Conservation (phyloP, 2,113 vertebrate species). For the Sylvietta virens region DNA sequence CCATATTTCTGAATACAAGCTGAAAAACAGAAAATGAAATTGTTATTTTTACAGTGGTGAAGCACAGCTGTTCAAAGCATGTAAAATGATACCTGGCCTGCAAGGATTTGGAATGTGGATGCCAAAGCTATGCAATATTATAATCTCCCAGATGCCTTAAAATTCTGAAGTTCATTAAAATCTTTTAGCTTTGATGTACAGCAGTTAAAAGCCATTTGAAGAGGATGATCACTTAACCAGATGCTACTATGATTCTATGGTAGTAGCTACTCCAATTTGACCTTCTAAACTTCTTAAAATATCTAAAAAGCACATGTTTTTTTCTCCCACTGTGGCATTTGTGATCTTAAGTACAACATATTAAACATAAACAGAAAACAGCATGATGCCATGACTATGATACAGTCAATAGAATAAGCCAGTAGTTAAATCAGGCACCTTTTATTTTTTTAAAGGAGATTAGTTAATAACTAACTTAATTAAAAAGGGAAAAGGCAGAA, state of each 20-base stretch:
- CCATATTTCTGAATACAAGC: conserved; percentile 83
- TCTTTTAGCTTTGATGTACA: neutral
- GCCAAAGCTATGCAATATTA: neutral
- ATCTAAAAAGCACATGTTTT: neutral
- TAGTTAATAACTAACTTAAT: neutral
- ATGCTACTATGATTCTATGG: neutral
- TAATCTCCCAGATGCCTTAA: neutral
- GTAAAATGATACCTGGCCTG: neutral
- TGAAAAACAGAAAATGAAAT: conserved; percentile 65
- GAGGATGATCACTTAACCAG: neutral
- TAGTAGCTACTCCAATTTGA: neutral
- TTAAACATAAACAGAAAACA: neutral
- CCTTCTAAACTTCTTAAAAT: neutral
- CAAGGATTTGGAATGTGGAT: neutral
- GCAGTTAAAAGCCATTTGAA: neutral
- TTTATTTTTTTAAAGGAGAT: neutral
- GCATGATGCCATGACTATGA: neutral
- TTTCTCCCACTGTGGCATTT: neutral
- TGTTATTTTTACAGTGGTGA: neutral
- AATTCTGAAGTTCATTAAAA: neutral
- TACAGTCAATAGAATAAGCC: neutral
- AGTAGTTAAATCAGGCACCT: neutral
- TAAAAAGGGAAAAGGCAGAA: neutral
- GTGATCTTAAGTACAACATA: neutral
- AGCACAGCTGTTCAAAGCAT: neutral